These are phyloP conservation scores for Drosophila pectinifera DNA, from an alignment of 1,140 invertebrate species.

Conservation along the genomic window DNA sequence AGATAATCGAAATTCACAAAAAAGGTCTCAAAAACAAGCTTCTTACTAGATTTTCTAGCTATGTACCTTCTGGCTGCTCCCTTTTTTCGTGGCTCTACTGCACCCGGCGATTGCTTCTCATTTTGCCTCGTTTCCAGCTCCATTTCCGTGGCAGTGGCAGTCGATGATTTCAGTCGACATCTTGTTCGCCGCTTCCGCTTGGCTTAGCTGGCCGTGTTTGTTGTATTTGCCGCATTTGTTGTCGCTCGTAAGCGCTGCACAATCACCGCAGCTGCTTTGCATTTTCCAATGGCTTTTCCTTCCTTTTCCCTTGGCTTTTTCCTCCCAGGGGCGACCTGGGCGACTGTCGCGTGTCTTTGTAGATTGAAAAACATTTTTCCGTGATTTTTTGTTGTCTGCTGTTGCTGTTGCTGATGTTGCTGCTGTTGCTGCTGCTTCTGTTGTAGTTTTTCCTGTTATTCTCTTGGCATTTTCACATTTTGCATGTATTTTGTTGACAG, in stretches of 20 bases:
- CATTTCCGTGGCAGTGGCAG: slow-evolving; percentile 68
- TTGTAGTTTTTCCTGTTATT: slow-evolving; percentile 54
- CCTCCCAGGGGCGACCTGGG: slow-evolving; percentile 28
- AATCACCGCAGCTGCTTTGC: slow-evolving; percentile 80
- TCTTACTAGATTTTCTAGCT: neutral
- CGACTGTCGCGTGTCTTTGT: slow-evolving; percentile 58
- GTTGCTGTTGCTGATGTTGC: slow-evolving; percentile 13
- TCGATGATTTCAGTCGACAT: slow-evolving; percentile 80
- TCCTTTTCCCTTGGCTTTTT: neutral
- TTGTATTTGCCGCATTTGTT: slow-evolving; percentile 31
- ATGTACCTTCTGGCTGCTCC: slow-evolving; percentile 3
- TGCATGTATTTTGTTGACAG: slow-evolving; percentile 75
- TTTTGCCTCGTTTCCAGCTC: slow-evolving; percentile 58
- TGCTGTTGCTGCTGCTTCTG: slow-evolving; percentile 24
- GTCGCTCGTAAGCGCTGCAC: slow-evolving; percentile 46
- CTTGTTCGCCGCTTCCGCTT: slow-evolving; percentile 64
- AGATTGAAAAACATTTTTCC: slow-evolving; percentile 77
- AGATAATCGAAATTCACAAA: neutral
- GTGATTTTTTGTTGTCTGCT: slow-evolving; percentile 49
- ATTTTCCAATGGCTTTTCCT: slow-evolving; percentile 64
- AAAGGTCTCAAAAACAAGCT: neutral
- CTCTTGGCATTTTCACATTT: slow-evolving; percentile 68
- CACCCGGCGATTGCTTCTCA: slow-evolving; percentile 64
- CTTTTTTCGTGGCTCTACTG: slow-evolving; percentile 9
- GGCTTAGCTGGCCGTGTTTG: slow-evolving; percentile 13